A percentile compares a stretch with the other conserved stretches of the same genome.
These are phyloP conservation scores for Gryllus bimaculatus DNA, from an alignment of 1,140 invertebrate genomes.

Conservation along the genomic window DNA sequence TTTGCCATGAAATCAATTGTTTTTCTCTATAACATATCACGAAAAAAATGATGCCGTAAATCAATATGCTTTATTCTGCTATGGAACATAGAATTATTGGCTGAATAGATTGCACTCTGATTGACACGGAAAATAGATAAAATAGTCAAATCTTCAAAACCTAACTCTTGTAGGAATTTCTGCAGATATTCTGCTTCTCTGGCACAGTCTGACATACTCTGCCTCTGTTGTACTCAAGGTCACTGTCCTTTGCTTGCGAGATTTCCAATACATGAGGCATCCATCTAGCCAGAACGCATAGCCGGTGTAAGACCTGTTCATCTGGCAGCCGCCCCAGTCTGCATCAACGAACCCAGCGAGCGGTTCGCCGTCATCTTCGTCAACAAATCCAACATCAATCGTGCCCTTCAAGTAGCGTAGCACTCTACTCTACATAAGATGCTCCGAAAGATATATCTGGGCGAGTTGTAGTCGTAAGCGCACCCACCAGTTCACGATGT, in stretches of 20 bases:
- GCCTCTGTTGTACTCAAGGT: constrained; percentile 38
- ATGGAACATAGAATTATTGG: constrained; percentile 31
- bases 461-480: constrained; percentile 34
- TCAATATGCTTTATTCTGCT: constrained; percentile 35
- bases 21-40: background rate
- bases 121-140: constrained; percentile 29
- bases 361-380: constrained; percentile 21
- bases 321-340: constrained; percentile 29
- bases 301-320: constrained; percentile 29
- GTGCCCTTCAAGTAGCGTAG: constrained; percentile 36
- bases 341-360: constrained; percentile 26
- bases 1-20: background rate
- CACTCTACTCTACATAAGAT: constrained; percentile 35
- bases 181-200: constrained; percentile 33
- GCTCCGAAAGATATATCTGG: constrained; percentile 39
- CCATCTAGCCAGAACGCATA: constrained; percentile 31
- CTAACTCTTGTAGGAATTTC: constrained; percentile 24
- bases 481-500: constrained; percentile 31
- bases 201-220: constrained; percentile 33
- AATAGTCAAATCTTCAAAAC: background rate
- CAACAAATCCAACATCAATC: constrained; percentile 24
- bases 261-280: constrained; percentile 40
- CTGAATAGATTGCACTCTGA: constrained; percentile 32
- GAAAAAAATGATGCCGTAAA: constrained; percentile 24
- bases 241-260: constrained; percentile 38